phyloP scores from a whole-genome alignment of 1,140 invertebrate genomes.

The Drosophila chauvacae region DNA sequence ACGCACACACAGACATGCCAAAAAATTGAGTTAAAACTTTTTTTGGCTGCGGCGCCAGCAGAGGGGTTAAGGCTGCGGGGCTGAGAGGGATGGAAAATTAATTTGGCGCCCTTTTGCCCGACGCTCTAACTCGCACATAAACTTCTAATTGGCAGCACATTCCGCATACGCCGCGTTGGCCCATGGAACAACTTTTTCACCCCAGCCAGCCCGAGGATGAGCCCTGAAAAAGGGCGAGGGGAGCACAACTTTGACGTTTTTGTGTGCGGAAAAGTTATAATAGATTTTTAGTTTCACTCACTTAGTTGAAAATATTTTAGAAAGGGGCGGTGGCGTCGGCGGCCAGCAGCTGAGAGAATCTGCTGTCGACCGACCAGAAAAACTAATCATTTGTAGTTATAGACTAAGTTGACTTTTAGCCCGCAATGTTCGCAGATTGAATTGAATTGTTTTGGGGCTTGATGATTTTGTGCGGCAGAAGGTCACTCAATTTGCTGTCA shows the following conservation, averaged over 20 bases:
- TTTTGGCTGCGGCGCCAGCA: slow-evolving; percentile 1
- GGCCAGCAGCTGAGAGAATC: neutral
- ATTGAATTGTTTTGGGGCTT: slow-evolving; percentile 44
- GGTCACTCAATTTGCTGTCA: slow-evolving; percentile 23
- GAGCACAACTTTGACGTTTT: slow-evolving; percentile 63
- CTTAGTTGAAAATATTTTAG: slow-evolving; percentile 58
- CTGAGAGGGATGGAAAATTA: slow-evolving; percentile 53
- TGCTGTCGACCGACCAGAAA: slow-evolving; percentile 14
- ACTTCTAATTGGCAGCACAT: slow-evolving; percentile 81
- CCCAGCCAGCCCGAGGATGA: slow-evolving; percentile 23
- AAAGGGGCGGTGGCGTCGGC: neutral
- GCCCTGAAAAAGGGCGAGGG: neutral
- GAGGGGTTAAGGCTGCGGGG: neutral
- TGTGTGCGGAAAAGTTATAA: slow-evolving; percentile 72
- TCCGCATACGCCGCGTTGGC: slow-evolving; percentile 68
- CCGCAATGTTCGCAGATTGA: slow-evolving; percentile 30
- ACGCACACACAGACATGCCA: slow-evolving; percentile 57
- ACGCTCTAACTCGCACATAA: slow-evolving; percentile 63
- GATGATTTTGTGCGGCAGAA: slow-evolving; percentile 14
- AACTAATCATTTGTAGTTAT: slow-evolving; percentile 75
- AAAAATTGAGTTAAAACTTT: slow-evolving; percentile 71
- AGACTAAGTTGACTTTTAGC: slow-evolving; percentile 36
- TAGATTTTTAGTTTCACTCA: slow-evolving; percentile 78
- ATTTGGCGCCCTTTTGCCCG: slow-evolving; percentile 53
- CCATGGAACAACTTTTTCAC: slow-evolving; percentile 43